Percentiles rank a stretch among this genome's conserved stretches.
Conservation (phyloP, 2,113 vertebrate species). For the Glaucidium brasilianum region DNA sequence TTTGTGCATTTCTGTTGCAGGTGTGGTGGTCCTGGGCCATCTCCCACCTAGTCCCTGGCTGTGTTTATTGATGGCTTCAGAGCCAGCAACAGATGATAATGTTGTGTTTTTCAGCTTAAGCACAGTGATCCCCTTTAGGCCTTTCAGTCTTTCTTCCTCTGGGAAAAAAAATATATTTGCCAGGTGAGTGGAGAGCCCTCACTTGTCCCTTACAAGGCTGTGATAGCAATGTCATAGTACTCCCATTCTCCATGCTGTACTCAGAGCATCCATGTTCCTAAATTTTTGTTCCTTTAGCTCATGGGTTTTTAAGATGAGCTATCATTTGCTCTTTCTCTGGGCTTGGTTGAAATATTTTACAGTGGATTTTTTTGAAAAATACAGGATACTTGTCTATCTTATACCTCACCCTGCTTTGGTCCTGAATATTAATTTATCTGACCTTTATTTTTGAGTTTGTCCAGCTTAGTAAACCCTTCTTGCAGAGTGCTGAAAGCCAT, state of each 20-base stretch:
- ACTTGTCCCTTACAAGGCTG: neutral
- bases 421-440: neutral
- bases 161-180: neutral
- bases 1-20: neutral
- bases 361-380: neutral
- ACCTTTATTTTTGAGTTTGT: neutral
- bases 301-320: neutral
- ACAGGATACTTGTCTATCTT: neutral
- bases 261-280: neutral
- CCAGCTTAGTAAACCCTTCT: neutral
- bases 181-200: neutral
- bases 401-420: neutral
- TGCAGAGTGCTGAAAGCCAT: neutral
- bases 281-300: neutral
- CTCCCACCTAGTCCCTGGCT: neutral
- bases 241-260: neutral
- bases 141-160: neutral
- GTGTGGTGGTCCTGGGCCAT: neutral
- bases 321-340: neutral
- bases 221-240: neutral
- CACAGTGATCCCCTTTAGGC: neutral
- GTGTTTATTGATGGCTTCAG: neutral
- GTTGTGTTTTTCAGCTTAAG: neutral
- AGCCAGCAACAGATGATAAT: neutral
- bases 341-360: neutral